Conservation (phyloP, 2,113 vertebrate genomes). For the Copsychus sechellarum region DNA sequence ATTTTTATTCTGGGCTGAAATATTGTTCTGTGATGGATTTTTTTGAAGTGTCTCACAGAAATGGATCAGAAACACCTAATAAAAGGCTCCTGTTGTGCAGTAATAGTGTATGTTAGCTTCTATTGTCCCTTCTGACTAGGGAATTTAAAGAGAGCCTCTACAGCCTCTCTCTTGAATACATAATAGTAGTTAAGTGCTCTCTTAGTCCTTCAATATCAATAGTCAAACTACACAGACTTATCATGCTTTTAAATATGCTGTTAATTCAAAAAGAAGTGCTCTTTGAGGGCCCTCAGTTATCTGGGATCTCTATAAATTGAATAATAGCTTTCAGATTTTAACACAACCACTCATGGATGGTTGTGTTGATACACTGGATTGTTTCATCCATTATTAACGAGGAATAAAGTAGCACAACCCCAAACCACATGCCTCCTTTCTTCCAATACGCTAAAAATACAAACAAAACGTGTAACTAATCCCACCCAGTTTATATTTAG, state of each 20-base stretch:
- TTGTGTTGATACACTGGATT: not conserved
- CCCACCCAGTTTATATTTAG: not conserved
- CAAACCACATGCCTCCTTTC: not conserved
- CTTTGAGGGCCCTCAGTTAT: not conserved
- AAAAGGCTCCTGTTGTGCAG: not conserved
- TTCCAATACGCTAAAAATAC: not conserved
- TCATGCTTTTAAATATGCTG: not conserved
- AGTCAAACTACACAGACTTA: not conserved
- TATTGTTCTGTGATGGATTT: not conserved
- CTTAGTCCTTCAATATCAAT: not conserved
- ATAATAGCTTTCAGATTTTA: not conserved
- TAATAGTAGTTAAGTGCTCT: not conserved
- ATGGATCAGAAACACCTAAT: not conserved
- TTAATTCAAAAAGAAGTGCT: not conserved
- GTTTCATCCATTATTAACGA: not conserved
- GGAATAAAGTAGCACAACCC: not conserved
- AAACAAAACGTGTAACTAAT: not conserved
- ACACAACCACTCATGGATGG: not conserved
- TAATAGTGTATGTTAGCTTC: not conserved
- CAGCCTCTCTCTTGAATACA: not conserved
- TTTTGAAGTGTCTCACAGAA: not conserved
- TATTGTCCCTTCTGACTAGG: not conserved
- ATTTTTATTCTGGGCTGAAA: not conserved
- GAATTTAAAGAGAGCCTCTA: not conserved
- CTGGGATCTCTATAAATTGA: not conserved